phyloP scores from a whole-genome alignment of 2,888 invertebrate species.

The Macrophya alboannulata region DNA sequence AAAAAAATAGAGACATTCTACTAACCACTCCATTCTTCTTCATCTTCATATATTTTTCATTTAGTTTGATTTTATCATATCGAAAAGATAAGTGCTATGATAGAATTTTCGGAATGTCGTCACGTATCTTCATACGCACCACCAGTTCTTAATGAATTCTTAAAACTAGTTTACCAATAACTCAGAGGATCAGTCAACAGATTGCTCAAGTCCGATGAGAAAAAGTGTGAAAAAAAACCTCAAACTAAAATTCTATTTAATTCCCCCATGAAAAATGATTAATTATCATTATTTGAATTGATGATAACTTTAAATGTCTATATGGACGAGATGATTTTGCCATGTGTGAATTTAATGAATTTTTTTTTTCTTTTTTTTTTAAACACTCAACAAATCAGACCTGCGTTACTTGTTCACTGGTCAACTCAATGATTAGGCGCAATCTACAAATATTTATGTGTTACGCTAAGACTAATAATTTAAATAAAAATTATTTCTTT shows the following conservation, averaged over 20 bases:
- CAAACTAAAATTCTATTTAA: slow-evolving; percentile 25
- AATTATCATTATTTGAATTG: not conserved
- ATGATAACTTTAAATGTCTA: not conserved
- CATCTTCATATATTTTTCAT: not conserved
- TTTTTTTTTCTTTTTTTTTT: not conserved
- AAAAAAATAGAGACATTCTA: slow-evolving; percentile 25
- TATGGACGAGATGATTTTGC: slow-evolving; percentile 12
- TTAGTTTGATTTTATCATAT: slow-evolving; percentile 53
- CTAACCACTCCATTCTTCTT: slow-evolving; percentile 35
- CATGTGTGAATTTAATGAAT: slow-evolving; percentile 4
- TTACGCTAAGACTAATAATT: slow-evolving; percentile 51
- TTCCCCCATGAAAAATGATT: slow-evolving; percentile 3
- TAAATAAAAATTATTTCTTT: slow-evolving; percentile 35
- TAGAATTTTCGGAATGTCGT: slow-evolving; percentile 53
- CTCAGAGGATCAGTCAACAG: slow-evolving; percentile 50
- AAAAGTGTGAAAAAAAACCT: slow-evolving; percentile 4
- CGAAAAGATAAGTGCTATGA: slow-evolving; percentile 41
- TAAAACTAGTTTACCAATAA: slow-evolving; percentile 47
- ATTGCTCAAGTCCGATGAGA: slow-evolving; percentile 40
- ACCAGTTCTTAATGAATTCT: slow-evolving; percentile 52
- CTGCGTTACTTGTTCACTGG: slow-evolving; percentile 20
- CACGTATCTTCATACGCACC: slow-evolving; percentile 40
- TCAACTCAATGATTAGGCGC: slow-evolving; percentile 46
- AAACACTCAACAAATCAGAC: slow-evolving; percentile 37
- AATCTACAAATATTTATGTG: slow-evolving; percentile 38